Conservation (phyloP, 2,113 vertebrate species). For the Eublepharis macularius region DNA sequence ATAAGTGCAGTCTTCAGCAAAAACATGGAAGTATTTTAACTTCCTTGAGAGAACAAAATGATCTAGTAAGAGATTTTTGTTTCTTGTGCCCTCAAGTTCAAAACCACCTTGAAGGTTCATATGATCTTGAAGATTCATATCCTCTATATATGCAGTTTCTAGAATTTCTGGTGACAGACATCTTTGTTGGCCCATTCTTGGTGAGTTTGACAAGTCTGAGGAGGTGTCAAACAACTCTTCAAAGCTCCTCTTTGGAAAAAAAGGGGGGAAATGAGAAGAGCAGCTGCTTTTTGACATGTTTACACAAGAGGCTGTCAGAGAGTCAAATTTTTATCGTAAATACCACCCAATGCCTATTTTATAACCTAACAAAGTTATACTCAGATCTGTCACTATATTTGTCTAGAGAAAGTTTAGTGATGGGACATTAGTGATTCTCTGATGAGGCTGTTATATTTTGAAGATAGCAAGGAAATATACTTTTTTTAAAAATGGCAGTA, state of each 20-base stretch:
- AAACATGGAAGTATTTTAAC: not conserved
- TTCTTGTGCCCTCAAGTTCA: not conserved
- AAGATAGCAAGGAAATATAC: not conserved
- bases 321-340: not conserved
- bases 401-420: not conserved
- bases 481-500: not conserved
- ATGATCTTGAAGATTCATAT: not conserved
- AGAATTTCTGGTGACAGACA: not conserved
- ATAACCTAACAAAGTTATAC: not conserved
- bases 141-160: not conserved
- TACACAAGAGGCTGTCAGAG: conserved; percentile 6
- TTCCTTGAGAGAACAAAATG: not conserved
- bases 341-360: not conserved
- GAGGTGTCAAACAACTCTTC: conserved; percentile 12
- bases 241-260: not conserved
- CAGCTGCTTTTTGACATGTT: not conserved
- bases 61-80: not conserved
- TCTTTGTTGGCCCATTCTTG: not conserved
- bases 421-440: not conserved
- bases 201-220: not conserved
- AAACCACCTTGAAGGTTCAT: not conserved
- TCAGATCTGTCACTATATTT: not conserved
- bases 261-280: not conserved
- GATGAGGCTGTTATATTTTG: not conserved
- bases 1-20: not conserved